Percentiles rank a stretch among this genome's conserved stretches.
These are phyloP conservation scores for Psittacus erithacus DNA, from an alignment of 2,113 vertebrate genomes.

Conservation along the genomic window DNA sequence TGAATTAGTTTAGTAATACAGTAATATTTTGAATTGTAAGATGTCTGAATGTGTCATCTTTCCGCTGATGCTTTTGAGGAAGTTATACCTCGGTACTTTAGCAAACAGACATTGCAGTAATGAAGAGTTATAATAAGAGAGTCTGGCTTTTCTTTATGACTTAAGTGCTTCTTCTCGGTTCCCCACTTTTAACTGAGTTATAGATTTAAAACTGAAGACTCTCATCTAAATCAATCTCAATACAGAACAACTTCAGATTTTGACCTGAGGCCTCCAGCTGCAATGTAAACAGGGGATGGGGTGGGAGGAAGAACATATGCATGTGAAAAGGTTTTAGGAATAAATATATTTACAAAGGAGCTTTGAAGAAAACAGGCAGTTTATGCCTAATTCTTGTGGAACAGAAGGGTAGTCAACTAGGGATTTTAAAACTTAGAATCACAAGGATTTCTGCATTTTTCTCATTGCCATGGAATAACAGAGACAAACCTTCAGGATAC, in stretches of 20 bases:
- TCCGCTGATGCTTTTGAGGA: background rate
- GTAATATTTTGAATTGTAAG: background rate
- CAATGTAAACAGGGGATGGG: background rate
- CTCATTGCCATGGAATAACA: background rate
- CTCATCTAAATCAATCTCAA: background rate
- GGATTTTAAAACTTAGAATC: background rate
- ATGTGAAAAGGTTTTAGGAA: background rate
- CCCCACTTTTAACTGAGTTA: background rate
- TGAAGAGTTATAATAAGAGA: background rate
- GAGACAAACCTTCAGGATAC: background rate
- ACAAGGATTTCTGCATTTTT: background rate
- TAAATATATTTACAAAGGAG: background rate
- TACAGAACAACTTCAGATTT: background rate
- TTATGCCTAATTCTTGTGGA: background rate
- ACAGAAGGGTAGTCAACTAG: background rate
- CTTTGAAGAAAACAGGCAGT: background rate
- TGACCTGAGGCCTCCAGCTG: background rate
- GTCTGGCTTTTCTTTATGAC: background rate
- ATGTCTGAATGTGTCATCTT: background rate
- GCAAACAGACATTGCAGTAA: background rate
- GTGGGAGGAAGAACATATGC: accelerated
- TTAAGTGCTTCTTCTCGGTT: background rate
- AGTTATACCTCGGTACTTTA: background rate
- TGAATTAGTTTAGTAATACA: background rate
- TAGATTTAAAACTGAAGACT: background rate